Conservation (phyloP, 1,140 invertebrate species). For the Ylistrum balloti region DNA sequence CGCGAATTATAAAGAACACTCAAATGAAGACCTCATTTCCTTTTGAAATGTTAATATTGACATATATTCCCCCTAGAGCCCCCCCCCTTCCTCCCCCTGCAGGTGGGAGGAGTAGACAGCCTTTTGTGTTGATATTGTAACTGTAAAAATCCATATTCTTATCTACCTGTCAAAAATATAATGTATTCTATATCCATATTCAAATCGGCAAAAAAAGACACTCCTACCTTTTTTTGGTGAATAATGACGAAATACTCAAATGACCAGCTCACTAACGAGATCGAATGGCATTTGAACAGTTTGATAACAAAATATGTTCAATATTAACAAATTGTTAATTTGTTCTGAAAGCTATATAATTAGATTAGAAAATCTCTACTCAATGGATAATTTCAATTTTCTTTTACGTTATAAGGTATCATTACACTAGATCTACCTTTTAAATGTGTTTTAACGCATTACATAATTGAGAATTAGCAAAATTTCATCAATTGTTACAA, state of each 20-base stretch:
- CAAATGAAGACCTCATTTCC: background rate
- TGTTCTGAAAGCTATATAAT: background rate
- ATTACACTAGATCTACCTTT: background rate
- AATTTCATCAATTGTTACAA: background rate
- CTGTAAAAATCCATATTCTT: background rate
- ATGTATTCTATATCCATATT: background rate
- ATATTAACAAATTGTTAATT: conserved; percentile 23
- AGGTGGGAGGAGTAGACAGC: background rate
- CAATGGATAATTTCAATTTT: background rate
- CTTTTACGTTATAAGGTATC: background rate
- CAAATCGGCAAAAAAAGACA: background rate
- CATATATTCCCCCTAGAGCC: background rate
- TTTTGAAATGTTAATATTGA: background rate
- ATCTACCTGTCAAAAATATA: background rate
- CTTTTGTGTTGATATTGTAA: background rate
- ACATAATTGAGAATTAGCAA: conserved; percentile 6
- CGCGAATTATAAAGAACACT: background rate
- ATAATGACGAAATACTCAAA: background rate
- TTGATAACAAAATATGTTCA: background rate
- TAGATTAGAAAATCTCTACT: background rate
- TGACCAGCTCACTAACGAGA: background rate
- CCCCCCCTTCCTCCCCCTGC: background rate
- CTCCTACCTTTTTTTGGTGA: background rate
- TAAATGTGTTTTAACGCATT: background rate
- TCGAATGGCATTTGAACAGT: background rate